Evolutionary conservation across 2,888 invertebrate genomes (phyloP).

Genomic region (Harpalus rubripes): DNA sequence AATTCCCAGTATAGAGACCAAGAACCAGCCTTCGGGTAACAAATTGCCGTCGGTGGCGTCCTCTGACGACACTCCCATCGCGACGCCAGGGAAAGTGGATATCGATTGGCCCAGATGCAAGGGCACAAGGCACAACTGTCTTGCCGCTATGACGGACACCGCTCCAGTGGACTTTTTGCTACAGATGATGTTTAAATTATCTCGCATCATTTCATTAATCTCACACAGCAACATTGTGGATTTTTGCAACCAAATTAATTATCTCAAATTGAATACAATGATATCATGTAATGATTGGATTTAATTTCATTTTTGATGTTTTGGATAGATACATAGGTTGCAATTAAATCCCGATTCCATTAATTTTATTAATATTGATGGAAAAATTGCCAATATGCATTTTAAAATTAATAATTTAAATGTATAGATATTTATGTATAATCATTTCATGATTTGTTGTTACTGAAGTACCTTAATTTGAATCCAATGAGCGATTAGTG

Average conservation of each 20-base stretch:
- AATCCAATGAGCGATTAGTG: too few relatives aligned
- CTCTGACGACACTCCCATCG: slow-evolving; percentile 61
- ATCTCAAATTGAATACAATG: slow-evolving; percentile 42
- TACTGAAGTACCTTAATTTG: too few relatives aligned
- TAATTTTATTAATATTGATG: slow-evolving; percentile 8
- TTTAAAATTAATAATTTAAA: neutral
- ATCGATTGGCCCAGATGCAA: slow-evolving; percentile 85
- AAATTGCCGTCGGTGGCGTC: slow-evolving; percentile 40
- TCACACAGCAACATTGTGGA: neutral
- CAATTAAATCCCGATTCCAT: slow-evolving; percentile 7
- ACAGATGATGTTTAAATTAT: slow-evolving; percentile 37
- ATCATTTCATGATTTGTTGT: neutral
- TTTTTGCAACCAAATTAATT: slow-evolving; percentile 39
- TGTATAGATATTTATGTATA: neutral
- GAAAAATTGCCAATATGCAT: slow-evolving; percentile 11
- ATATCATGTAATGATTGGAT: slow-evolving; percentile 24
- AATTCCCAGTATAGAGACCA: neutral
- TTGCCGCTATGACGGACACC: neutral
- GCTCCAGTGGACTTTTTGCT: slow-evolving; percentile 8
- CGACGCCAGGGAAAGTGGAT: slow-evolving; percentile 75
- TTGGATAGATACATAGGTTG: slow-evolving; percentile 16
- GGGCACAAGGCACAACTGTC: slow-evolving; percentile 75
- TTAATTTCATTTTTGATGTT: slow-evolving; percentile 41
- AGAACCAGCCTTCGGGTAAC: slow-evolving; percentile 27
- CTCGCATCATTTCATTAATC: slow-evolving; percentile 10